Evolutionary conservation across 2,888 invertebrate species (phyloP), one percentile per base, ranked within the genome.

Genomic region (Drosophila recens): DNA sequence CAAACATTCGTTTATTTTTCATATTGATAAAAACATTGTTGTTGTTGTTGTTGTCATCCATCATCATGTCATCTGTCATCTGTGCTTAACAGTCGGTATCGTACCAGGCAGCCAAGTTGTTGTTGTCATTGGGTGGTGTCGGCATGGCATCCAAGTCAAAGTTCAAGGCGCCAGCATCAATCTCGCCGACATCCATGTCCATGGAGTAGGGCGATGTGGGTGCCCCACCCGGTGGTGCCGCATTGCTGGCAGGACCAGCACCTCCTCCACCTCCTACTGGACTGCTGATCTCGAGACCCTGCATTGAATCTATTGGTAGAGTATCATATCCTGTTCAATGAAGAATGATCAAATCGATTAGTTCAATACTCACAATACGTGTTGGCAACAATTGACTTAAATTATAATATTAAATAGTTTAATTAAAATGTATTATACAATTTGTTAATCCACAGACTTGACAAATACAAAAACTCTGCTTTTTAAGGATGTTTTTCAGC

Each of bases 241-340:
- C 65, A 40, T 51, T 58, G 52, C 77, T 77, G 62, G 67, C 69
- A 68, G 77, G 81, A 59, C 87, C 87, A 57, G 63, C 74, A 71
- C 79, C 80, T 38, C 88, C 90, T 68, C 91, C 92, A 42, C 88
- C 90, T 67, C 91, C 92, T 72, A 92, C 91, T 75, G 91, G 92
- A 82, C 92, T 92, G 91, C 97, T 97, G 91, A 98, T 97, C 92
- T 98, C 98, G 91, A 98, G 94, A 80, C 97, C 98, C 94, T 98
- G 97, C 97, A 98, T 97, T 89, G 97, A 96, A 94, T 98, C 97
- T 96, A 98, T 96, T 95, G 98, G 98, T 95, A 98, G 96, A 95
- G 97, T 97, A 95, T 98, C 98, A 96, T 97, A 98, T 94, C 97
- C 98, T 97, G 89, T 34, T 34, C 36, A 82, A 57, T 42, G 17